A percentile compares a stretch with the other conserved stretches of the same genome.
phyloP scores from a whole-genome alignment of 1,140 invertebrate genomes.

The Formica exsecta region DNA sequence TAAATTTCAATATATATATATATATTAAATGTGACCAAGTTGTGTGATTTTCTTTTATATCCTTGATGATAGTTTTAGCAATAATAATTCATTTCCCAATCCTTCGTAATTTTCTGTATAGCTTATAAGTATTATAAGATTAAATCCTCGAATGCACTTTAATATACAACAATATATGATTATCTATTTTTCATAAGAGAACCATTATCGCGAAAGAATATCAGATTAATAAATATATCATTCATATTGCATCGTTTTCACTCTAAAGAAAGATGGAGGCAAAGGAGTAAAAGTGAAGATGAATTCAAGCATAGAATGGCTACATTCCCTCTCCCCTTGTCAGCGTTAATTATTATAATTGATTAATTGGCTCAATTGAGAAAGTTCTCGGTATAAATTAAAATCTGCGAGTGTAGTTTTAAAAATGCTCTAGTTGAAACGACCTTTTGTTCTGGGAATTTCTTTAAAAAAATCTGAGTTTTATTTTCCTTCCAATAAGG shows the following conservation, averaged over 20 bases:
- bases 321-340: constrained; percentile 17
- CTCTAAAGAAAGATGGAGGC: neutral
- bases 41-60: constrained; percentile 56
- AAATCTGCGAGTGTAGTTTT: constrained; percentile 73
- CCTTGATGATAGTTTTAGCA: neutral
- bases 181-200: neutral
- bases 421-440: constrained; percentile 51
- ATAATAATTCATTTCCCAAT: neutral
- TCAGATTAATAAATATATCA: neutral
- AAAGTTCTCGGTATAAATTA: constrained; percentile 80
- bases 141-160: neutral
- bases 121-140: neutral
- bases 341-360: constrained; percentile 81
- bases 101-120: neutral
- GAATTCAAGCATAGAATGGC: constrained; percentile 40
- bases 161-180: neutral
- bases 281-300: neutral
- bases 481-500: constrained; percentile 4
- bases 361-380: constrained; percentile 82
- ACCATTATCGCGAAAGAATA: neutral
- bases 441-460: constrained; percentile 44
- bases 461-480: constrained; percentile 31
- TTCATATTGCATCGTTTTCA: neutral
- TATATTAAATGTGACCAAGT: constrained; percentile 75
- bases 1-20: constrained; percentile 80